Evolutionary conservation across 2,797 vertebrate genomes (phyloP), one percentile per base, ranked within the genome.

Genomic region (Dromococcyx pavoninus): DNA sequence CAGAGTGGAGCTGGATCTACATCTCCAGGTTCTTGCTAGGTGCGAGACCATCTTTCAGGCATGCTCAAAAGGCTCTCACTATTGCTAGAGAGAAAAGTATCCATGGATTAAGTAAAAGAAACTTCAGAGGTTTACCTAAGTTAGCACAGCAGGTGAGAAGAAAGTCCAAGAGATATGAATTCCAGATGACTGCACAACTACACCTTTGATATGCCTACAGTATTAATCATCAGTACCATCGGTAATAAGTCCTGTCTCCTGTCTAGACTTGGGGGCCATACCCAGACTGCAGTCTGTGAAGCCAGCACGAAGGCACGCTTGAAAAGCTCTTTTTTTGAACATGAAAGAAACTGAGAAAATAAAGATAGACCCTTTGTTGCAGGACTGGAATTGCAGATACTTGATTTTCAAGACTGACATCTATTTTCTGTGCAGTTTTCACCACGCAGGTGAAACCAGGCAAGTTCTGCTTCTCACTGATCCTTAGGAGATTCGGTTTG

Each of bases 241-340:
- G 1, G 66, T 86, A 95, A 76, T 66, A 94, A 95, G 88, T 91
- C 73, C 86, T 90, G 82, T 81, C 91, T 95, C 65, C 89, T 77
- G 86, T 93, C 95, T 95, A 91, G 93, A 94, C 95, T 91, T 84
- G 93, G 88, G 86, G 91, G 74, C 91, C 93, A 94, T 56, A 62
- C 56, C 88, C 77, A 94, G 79, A 88, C 92, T 91, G 94, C 93
- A 77, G 86, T 32, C 83, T 89, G 73, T 93, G 94, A 94, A 88
- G 83, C 37, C 74, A 93, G 67, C 90, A 91, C 62, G 80, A 94
- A 96, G 43, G 21, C 73, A 56, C 15, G 37, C 83, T 78, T 91
- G 91, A 93, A 96, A 87, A 94, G 53, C 39, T 69, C 80, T 79
- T 61, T 82, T 86, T 89, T 53, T 19, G 2, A 93, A 91, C 87